Base-by-base conservation (phyloP, 1,140 invertebrate genomes). In the Micrasema longulum region DNA sequence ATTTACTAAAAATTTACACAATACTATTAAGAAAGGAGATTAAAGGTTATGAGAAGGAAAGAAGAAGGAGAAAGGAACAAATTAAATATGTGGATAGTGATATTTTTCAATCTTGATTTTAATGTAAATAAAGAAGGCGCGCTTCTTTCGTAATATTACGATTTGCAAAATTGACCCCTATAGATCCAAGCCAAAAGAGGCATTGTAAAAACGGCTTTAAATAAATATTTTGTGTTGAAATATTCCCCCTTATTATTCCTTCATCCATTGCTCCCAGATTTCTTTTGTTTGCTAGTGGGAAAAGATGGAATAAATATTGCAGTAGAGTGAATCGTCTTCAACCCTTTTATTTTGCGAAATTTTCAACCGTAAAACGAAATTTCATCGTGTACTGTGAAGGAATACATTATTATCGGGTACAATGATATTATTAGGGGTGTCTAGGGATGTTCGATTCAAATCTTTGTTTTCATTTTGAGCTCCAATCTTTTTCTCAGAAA, bases 301-400 rank as follows among this genome's bases (percentile, higher is more conserved):
- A 31, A 41, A 60, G 55, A 38, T 18, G 20, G 55, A 60, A 60
- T 60, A 60, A 60, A 60, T 60, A 60, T 60, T 60, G 55, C 36
- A 60, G 55, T 38, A 38, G 55, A 60, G 35, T 38, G 18, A 16
- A 22, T 38, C 16, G 55, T 16, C 18, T 60, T 60, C 16, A 16
- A 7, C 52, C 26, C 36, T 60, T 60, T 60, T 60, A 38, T 41
- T 60, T 60, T 60, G 35, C 18, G 35, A 18, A 41, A 41, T 16
- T 60, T 22, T 22, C 35, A 41, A 18, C 55, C 14, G 10, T 60
- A 60, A 38, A 60, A 41, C 36, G 35, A 31, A 14, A 60, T 41
- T 35, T 60, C 55, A 60, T 38, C 18, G 16, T 35, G 55, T 35
- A 38, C 55, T 38, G 11, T 23, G 9, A 31, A 9, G 22, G 55